phyloP scores from a whole-genome alignment of 2,113 vertebrate genomes.

The Enhydra lutris region DNA sequence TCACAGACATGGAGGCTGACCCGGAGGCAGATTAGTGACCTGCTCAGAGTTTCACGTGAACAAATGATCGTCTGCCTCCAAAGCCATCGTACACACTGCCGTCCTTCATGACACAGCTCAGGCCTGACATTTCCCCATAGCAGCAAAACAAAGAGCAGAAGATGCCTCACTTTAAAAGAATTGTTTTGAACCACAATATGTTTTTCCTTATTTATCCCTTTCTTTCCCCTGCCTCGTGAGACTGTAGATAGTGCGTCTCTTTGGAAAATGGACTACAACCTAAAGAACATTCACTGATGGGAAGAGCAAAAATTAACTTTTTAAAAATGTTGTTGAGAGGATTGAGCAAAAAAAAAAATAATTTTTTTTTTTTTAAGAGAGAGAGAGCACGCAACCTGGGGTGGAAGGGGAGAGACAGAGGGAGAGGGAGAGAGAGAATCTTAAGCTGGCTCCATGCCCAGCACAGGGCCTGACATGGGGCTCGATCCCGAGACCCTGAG shows the following conservation, averaged over 20 bases:
- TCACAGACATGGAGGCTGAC: background rate
- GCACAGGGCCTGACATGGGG: background rate
- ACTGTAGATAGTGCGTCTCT: background rate
- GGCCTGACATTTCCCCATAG: background rate
- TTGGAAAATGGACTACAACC: background rate
- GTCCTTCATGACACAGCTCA: background rate
- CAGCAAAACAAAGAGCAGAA: background rate
- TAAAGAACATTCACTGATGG: background rate
- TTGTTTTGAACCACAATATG: background rate
- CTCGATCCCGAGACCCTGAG: background rate
- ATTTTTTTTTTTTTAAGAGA: background rate
- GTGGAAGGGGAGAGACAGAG: background rate
- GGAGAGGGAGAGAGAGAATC: background rate
- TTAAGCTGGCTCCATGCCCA: background rate
- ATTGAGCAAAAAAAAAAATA: background rate
- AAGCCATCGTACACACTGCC: background rate
- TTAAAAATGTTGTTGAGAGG: background rate
- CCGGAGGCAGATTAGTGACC: background rate
- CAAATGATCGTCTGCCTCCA: background rate
- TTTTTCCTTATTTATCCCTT: background rate
- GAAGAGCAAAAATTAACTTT: background rate
- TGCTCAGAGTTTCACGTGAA: background rate
- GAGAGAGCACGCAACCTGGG: accelerated
- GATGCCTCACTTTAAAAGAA: background rate
- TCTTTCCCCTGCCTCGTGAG: background rate